Conservation (phyloP, 2,113 vertebrate genomes). For the Psittacus erithacus region DNA sequence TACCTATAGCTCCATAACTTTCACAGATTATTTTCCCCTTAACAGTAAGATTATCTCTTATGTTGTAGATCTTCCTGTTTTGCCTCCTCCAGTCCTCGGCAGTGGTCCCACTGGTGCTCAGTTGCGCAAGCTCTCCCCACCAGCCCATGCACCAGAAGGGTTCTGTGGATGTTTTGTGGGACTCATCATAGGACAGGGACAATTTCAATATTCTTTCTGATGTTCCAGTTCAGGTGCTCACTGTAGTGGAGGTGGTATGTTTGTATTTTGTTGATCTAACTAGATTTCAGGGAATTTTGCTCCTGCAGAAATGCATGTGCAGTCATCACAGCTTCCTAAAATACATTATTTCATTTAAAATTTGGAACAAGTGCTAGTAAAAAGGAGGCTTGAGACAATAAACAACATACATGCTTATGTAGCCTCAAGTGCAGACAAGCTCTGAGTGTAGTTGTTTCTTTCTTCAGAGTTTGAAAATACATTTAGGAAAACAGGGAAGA, state of each 20-base stretch:
- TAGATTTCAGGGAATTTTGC: not conserved
- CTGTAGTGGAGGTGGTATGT: not conserved
- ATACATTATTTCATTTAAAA: not conserved
- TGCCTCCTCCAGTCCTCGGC: not conserved
- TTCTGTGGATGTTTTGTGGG: not conserved
- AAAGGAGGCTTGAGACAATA: not conserved
- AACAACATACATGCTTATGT: not conserved
- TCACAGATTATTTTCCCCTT: not conserved
- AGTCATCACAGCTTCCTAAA: not conserved
- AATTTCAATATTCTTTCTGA: not conserved
- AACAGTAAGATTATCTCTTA: not conserved
- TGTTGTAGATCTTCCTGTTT: not conserved
- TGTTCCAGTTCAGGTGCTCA: not conserved
- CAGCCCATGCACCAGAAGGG: accelerated
- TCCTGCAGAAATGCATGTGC: not conserved
- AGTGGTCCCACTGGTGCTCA: accelerated
- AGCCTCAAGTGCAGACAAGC: not conserved
- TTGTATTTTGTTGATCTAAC: not conserved
- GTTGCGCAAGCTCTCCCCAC: accelerated
- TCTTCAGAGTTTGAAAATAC: not conserved
- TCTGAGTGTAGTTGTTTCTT: not conserved
- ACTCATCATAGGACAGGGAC: no score
- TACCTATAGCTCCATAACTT: not conserved
- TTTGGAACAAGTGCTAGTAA: not conserved
- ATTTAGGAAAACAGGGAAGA: not conserved